Percentiles rank a stretch among this genome's conserved stretches.
Evolutionary conservation across 92 coral and sea anemone genomes (phyloP).

Genomic region (Umimayanthus kanabou): DNA sequence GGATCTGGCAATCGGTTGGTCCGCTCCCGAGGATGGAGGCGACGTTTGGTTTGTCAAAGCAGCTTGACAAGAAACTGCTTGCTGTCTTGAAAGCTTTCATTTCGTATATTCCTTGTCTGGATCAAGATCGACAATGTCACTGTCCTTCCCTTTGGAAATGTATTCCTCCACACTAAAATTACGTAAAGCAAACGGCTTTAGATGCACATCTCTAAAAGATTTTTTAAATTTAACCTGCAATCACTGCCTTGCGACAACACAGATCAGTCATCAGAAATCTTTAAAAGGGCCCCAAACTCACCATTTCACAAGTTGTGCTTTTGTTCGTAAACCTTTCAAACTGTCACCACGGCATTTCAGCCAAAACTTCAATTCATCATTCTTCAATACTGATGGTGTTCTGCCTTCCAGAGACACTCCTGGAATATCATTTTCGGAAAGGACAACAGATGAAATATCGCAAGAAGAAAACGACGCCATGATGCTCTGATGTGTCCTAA

Average conservation of each 20-base stretch:
- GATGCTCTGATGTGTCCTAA: too few relatives aligned
- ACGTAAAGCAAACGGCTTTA: neutral
- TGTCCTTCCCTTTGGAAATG: constrained; percentile 28
- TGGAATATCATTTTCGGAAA: too few relatives aligned
- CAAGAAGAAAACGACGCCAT: too few relatives aligned
- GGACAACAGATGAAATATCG: too few relatives aligned
- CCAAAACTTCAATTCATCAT: too few relatives aligned
- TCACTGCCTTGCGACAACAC: neutral
- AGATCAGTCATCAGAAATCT: neutral
- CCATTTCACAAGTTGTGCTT: too few relatives aligned
- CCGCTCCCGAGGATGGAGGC: constrained; percentile 10
- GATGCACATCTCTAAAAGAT: neutral
- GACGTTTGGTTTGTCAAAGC: constrained; percentile 2
- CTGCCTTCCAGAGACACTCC: too few relatives aligned
- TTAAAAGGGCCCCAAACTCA: neutral
- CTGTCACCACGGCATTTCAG: too few relatives aligned
- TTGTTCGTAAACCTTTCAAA: too few relatives aligned
- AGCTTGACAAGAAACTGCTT: constrained; percentile 29
- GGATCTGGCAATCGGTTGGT: constrained; percentile 1
- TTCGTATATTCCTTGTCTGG: constrained; percentile 10
- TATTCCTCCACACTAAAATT: constrained; percentile 28
- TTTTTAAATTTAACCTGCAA: neutral
- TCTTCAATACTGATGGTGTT: too few relatives aligned
- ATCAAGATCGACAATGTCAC: constrained; percentile 20
- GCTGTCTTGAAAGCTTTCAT: constrained; percentile 16